Evolutionary conservation across 2,797 vertebrate genomes (phyloP).

Genomic region (Hoplostethus mediterraneus): DNA sequence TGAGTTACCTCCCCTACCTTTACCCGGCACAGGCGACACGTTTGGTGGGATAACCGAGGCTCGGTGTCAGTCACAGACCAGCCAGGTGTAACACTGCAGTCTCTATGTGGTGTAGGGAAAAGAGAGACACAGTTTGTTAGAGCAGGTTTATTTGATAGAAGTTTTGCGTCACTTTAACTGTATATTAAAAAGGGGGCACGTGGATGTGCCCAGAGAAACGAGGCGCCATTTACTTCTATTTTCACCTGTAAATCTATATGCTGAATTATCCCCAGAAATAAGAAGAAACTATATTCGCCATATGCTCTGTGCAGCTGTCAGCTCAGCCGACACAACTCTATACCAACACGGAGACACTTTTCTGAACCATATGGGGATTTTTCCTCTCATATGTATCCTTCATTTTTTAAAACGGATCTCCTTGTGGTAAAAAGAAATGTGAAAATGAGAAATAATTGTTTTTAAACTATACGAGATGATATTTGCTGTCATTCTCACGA

Average conservation of each 20-base stretch:
- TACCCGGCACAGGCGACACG: neutral
- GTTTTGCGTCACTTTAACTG: conserved; percentile 11
- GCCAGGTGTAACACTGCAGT: too few relatives aligned
- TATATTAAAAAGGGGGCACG: neutral
- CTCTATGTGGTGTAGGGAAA: too few relatives aligned
- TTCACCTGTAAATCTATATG: conserved; percentile 1
- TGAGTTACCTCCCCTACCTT: neutral
- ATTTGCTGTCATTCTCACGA: neutral
- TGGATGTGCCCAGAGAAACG: conserved; percentile 14
- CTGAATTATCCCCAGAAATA: neutral
- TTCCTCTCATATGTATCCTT: too few relatives aligned
- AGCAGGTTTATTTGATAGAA: too few relatives aligned
- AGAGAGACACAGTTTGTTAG: too few relatives aligned
- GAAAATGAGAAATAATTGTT: too few relatives aligned
- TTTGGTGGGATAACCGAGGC: neutral
- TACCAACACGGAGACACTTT: too few relatives aligned
- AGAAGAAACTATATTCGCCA: neutral
- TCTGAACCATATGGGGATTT: too few relatives aligned
- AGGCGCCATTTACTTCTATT: neutral
- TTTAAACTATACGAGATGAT: neutral
- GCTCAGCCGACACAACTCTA: too few relatives aligned
- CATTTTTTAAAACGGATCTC: neutral
- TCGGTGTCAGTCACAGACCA: too few relatives aligned
- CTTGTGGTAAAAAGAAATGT: neutral
- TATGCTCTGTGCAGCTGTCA: neutral